Base-by-base conservation (phyloP, 2,113 vertebrate genomes). In the Cervus canadensis region DNA sequence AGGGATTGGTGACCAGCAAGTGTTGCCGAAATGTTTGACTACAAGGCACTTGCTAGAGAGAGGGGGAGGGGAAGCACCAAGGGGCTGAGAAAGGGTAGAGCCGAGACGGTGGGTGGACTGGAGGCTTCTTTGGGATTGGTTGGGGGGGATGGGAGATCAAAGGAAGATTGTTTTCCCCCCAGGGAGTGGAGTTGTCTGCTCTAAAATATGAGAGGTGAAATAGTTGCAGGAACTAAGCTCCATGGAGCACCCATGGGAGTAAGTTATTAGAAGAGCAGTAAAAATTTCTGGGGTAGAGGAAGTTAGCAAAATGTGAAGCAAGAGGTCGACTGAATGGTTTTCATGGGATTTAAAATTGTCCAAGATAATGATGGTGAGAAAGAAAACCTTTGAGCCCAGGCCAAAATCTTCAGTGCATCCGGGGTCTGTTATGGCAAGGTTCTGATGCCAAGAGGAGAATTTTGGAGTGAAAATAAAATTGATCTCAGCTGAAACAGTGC, bases 171-270 rank as follows among this genome's bases (percentile, higher is more conserved):
- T 17, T 11, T 9, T 0, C 3, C 82, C 23, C 13, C 36, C 7
- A 64, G 21, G 45, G 30, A 87, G 28, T 88, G 52, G 21, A 71
- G 43, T 64, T 94, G 74, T 74, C 83, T 88, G 43, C 33, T 83
- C 50, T 67, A 57, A 67, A 74, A 84, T 59, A 83, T 88, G 79
- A 83, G 67, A 85, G 60, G 86, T 89, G 85, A 92, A 87, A 28
- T 64, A 17, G 19, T 84, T 83, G 16, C 23, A 15, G 40, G 79
- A 84, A 57, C 45, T 64, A 36, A 87, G 45, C 59, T 79, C 23
- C 10, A 2, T 30, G 21, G 85, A 64, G 60, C 54, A 45, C 28
- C 21, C 16, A 3, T 33, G 67, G 89, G 90, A 74, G 13, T 14
- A 2, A 45, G 48, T 89, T n/a, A 40, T 23, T 30, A 76, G 54